These are phyloP conservation scores for Luperina nickerlii DNA, from an alignment of 2,888 invertebrate genomes.

Conservation along the genomic window DNA sequence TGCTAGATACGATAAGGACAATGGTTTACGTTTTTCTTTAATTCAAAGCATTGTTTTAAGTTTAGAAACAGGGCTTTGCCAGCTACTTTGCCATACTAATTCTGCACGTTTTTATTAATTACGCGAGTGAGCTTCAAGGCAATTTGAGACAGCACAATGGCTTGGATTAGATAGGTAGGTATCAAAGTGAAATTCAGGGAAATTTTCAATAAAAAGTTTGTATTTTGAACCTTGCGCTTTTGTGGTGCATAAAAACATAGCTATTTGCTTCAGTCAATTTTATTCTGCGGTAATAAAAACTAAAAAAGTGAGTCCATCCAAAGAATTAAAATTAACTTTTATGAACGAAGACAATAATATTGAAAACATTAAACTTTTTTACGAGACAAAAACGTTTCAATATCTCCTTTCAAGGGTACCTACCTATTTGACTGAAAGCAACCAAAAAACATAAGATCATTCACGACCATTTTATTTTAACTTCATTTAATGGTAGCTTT, in stretches of 20 bases:
- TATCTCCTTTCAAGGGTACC: conserved; percentile 24
- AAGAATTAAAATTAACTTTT: conserved; percentile 20
- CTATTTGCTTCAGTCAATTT: not conserved
- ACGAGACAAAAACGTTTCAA: conserved; percentile 11
- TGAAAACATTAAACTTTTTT: conserved; percentile 20
- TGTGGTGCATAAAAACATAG: not conserved
- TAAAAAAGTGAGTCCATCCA: not conserved
- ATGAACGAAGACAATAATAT: conserved; percentile 16
- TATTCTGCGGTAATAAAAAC: not conserved
- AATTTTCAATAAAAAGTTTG: not conserved
- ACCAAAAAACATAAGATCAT: conserved; percentile 9
- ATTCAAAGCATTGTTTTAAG: conserved; percentile 18
- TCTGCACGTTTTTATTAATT: conserved; percentile 40
- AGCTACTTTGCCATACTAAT: conserved; percentile 27
- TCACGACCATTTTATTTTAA: conserved; percentile 19
- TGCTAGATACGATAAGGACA: conserved; percentile 31
- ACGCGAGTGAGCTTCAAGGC: conserved; percentile 12
- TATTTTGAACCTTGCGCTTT: not conserved
- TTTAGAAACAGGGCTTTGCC: not conserved
- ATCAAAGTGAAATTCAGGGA: conserved; percentile 16
- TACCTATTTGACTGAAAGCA: not conserved
- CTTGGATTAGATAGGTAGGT: not conserved
- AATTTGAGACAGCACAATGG: conserved; percentile 25
- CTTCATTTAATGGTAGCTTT: conserved; percentile 44
- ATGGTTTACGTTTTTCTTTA: conserved; percentile 29